These are phyloP conservation scores for Drosophila suboccidentalis DNA, from an alignment of 2,888 invertebrate species.

Conservation along the genomic window DNA sequence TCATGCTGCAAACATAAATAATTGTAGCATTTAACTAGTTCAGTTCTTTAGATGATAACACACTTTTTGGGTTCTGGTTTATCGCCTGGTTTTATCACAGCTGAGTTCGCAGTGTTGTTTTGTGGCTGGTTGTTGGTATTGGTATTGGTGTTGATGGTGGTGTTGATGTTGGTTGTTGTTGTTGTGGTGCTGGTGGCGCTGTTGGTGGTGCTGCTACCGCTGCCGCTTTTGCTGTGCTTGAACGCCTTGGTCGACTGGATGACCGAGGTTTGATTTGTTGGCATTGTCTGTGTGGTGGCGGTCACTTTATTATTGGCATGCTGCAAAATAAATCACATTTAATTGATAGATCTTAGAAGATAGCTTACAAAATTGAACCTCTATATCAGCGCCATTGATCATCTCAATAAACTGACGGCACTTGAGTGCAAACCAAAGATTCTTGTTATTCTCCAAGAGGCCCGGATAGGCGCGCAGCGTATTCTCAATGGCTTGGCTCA, in stretches of 20 bases:
- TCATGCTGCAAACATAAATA: conserved; percentile 85
- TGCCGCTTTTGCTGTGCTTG: conserved; percentile 80
- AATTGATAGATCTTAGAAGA: background rate
- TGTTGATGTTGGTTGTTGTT: conserved; percentile 34
- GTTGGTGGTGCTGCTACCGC: conserved; percentile 51
- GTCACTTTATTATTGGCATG: conserved; percentile 74
- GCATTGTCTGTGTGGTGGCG: conserved; percentile 80
- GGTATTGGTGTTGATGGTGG: conserved; percentile 17
- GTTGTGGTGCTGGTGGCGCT: conserved; percentile 22
- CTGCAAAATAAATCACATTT: conserved; percentile 27
- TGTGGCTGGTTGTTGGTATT: conserved; percentile 66
- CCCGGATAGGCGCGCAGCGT: conserved; percentile 96
- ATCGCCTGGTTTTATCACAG: conserved; percentile 83
- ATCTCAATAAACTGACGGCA: conserved; percentile 99
- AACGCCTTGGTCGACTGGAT: conserved; percentile 91
- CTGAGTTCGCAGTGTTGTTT: conserved; percentile 78
- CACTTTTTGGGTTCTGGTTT: conserved; percentile 79
- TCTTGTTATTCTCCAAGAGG: conserved; percentile 95
- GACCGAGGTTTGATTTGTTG: conserved; percentile 90
- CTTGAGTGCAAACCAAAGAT: conserved; percentile 97
- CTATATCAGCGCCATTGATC: conserved; percentile 96
- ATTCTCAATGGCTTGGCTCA: conserved; percentile 97
- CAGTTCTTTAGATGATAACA: background rate
- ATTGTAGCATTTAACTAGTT: background rate
- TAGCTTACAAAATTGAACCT: conserved; percentile 72